A percentile compares a stretch with the other conserved stretches of the same genome.
These are phyloP conservation scores for Glaucidium brasilianum DNA, from an alignment of 2,113 vertebrate genomes.

Conservation along the genomic window DNA sequence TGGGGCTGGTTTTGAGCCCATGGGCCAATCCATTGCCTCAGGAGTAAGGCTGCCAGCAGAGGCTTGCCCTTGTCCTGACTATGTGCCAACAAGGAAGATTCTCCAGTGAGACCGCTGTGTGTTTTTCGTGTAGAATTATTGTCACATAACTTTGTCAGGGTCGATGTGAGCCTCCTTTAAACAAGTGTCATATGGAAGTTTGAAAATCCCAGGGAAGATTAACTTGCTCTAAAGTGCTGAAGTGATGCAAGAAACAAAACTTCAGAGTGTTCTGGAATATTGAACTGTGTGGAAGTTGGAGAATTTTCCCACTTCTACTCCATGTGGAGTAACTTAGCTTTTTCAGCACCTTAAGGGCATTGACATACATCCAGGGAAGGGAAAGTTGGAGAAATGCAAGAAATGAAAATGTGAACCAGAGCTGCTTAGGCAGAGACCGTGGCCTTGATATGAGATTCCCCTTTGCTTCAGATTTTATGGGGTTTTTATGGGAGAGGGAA, in stretches of 20 bases:
- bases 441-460: neutral
- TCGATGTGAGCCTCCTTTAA: neutral
- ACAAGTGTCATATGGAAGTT: neutral
- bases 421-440: neutral
- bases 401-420: conserved; percentile 50
- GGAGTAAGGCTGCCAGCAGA: neutral
- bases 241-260: conserved; percentile 8
- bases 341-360: conserved; percentile 57
- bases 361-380: conserved; percentile 24
- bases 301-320: conserved; percentile 3
- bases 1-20: neutral
- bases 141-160: neutral
- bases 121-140: neutral
- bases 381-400: conserved; percentile 24
- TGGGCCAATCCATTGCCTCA: neutral
- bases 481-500: neutral
- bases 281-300: neutral
- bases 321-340: conserved; percentile 45
- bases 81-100: neutral
- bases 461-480: neutral
- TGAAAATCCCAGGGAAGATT: neutral
- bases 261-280: neutral
- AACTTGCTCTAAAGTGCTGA: neutral
- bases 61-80: neutral
- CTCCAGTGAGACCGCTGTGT: neutral